Conservation (phyloP, 2,888 invertebrate species). For the Encarsia formosa region DNA sequence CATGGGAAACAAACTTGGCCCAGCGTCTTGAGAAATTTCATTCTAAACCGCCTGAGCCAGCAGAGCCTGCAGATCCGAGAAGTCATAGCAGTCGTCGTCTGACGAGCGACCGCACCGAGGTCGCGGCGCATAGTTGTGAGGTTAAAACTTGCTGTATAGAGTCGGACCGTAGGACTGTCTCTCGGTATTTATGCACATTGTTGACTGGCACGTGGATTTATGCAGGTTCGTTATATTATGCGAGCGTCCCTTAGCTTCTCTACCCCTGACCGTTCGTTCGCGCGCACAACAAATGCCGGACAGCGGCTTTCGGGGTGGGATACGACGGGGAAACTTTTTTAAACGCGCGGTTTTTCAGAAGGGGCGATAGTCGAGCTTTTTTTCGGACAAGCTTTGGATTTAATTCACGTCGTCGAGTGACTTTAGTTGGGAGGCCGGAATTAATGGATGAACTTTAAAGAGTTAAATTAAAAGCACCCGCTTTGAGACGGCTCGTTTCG, state of each 20-base stretch:
- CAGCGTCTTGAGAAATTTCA: too few species aligned
- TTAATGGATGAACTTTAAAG: background rate
- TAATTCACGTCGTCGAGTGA: slow-evolving; percentile 7
- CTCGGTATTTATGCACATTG: slow-evolving; percentile 52
- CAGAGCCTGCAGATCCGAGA: too few species aligned
- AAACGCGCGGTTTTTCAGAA: background rate
- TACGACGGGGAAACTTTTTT: background rate
- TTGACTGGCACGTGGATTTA: slow-evolving; percentile 52
- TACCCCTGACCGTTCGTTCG: background rate
- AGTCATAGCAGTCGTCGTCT: too few species aligned
- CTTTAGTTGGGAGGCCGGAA: background rate
- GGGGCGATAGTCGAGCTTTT: too few species aligned
- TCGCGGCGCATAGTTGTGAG: too few species aligned
- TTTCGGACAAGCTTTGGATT: background rate
- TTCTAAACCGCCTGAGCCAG: too few species aligned
- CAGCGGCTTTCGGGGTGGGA: too few species aligned
- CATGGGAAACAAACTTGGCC: too few species aligned
- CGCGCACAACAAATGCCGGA: slow-evolving; percentile 45
- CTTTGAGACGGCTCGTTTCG: background rate
- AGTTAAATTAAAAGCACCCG: background rate
- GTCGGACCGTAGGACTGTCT: too few species aligned
- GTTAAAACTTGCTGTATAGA: too few species aligned
- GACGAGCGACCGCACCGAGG: too few species aligned
- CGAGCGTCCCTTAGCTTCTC: slow-evolving; percentile 41
- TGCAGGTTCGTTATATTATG: slow-evolving; percentile 52